Evolutionary conservation across 2,797 vertebrate genomes (phyloP), one percentile per base, ranked within the genome.

Genomic region (Dicrostonyx torquatus): DNA sequence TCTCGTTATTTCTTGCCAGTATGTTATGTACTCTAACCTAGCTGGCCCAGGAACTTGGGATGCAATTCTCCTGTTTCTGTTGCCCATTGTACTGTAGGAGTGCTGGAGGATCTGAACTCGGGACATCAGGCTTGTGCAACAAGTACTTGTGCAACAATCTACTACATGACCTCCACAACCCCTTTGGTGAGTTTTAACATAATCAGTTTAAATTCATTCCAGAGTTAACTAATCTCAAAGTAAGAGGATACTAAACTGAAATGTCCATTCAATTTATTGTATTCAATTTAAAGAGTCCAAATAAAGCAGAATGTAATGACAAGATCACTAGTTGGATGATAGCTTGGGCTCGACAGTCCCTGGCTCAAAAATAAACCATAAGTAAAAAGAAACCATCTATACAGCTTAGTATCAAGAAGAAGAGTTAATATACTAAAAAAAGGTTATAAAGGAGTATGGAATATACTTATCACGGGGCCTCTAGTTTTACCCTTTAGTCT

Each of bases 181-280:
- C 37, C 26, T 22, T 31, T 40, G 48, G 15, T 55, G 53, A 86
- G 34, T 91, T 86, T 89, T 91, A 89, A 91, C 13, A 26, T 43
- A 83, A 84, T 26, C n/a, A 73, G 20, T 87, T 96, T 90, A 92
- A 94, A 9, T 72, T 82, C 68, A 93, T 73, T 89, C 62, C 45
- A 94, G n/a, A 96, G 4, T 24, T 31, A 68, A 96, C 4, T 26
- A 91, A 76, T 76, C 22, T 34, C 20, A 48, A 75, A 96, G 89
- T 58, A 84, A 58, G 15, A 79, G 26, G 62, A 88, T 43, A 94
- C 7, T 87, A 64, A 93, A 89, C 2, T 15, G 76, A 0, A 92
- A 45, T 34, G 53, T 31, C 26, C 18, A 90, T 24, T n/a, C 75
- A 34, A 86, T 58, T 58, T 58, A 58, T 18, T 58, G 31, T 70